phyloP scores from a whole-genome alignment of 2,113 vertebrate species.

The Pangasianodon hypophthalmus region DNA sequence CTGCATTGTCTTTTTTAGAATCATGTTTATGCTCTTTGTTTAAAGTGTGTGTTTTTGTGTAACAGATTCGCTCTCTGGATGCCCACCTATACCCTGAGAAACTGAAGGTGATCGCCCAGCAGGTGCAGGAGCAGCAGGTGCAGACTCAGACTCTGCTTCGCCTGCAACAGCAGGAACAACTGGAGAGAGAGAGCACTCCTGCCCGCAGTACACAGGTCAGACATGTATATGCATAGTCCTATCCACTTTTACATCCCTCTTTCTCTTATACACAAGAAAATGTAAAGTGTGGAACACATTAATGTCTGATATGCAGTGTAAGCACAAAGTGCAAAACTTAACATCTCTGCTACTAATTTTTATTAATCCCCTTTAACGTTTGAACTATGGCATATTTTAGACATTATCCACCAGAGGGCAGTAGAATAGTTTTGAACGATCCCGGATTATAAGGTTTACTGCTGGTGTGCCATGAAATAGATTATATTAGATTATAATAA shows the following conservation, averaged over 20 bases:
- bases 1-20: background rate
- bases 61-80: constrained; percentile 92
- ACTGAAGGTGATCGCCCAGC: constrained; percentile 91
- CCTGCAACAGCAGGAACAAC: constrained; percentile 82
- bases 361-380: background rate
- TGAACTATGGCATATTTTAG: background rate
- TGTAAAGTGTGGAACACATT: background rate
- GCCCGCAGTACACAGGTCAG: constrained; percentile 84
- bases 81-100: constrained; percentile 96
- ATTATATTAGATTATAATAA: too few relatives aligned
- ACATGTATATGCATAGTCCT: background rate
- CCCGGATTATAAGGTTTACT: background rate
- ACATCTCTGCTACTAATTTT: background rate
- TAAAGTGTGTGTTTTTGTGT: constrained; percentile 12
- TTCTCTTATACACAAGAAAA: background rate
- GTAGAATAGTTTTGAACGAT: background rate
- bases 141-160: constrained; percentile 79
- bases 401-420: constrained; percentile 47
- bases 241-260: background rate
- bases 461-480: background rate
- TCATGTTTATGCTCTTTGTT: background rate
- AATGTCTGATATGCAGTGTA: background rate
- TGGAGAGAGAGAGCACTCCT: constrained; percentile 80
- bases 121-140: constrained; percentile 88
- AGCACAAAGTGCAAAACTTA: background rate